Evolutionary conservation across 2,113 vertebrate species (phyloP), one percentile per base, ranked within the genome.

Genomic region (Pteruthius melanotis): DNA sequence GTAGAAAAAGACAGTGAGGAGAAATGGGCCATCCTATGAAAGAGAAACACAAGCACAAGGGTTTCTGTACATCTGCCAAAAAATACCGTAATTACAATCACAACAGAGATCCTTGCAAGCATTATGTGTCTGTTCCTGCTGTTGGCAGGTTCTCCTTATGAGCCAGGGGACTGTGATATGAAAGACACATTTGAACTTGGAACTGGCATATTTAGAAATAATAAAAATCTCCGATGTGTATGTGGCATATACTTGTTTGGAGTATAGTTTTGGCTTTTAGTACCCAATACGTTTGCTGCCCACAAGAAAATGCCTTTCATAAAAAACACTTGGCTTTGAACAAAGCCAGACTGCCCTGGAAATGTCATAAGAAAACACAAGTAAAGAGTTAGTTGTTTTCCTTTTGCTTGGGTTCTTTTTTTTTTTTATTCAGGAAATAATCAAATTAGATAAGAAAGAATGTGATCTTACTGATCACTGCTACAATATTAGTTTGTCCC

Each of bases 191-290:
- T 59, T 81, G 15, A 74, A 84, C 53, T 78, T 89, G 45, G 10
- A 74, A 69, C 3, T 9, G 8, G 10, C 13, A 16, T 44, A 65
- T 44, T 31, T 27, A 40, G 57, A 72, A 50, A 14, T 10, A 31
- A 50, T 65, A 16, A 13, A 13, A 71, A 3, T 0, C 2, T 10
- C 12, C 0, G 1, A 3, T 50, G 0, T 45, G 13, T 24, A 35
- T 1, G 0, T 45, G 39, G 37, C 10, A 61, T 23, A 33, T 23
- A 21, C 7, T 72, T 60, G 4, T 57, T 81, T 20, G 21, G 15
- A 61, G 7, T 76, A 68, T 27, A 44, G 9, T 50, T 79, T 57
- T 23, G 7, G 7, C 23, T 74, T 89, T 89, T 35, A 56, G 10
- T 30, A 74, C 11, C 37, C 37, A 54, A 31, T 37, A 31, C 1